Evolutionary conservation across 2,113 vertebrate species (phyloP).

Genomic region (Vulpes lagopus): DNA sequence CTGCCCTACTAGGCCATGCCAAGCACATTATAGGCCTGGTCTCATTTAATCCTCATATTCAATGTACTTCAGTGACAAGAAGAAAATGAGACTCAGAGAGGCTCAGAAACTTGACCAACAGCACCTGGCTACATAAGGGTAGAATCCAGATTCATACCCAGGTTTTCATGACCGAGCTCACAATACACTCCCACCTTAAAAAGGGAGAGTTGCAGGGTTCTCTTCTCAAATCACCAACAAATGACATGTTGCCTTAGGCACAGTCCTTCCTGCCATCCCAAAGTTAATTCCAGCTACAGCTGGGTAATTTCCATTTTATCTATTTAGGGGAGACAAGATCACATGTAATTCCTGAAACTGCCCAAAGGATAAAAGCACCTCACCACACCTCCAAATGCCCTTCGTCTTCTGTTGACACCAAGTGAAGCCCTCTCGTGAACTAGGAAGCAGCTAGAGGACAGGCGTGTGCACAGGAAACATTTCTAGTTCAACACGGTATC

Average conservation of each 20-base stretch:
- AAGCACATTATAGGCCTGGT: neutral
- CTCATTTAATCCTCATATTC: neutral
- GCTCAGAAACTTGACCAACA: neutral
- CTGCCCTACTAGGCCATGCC: neutral
- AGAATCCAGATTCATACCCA: neutral
- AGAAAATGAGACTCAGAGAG: neutral
- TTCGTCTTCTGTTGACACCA: neutral
- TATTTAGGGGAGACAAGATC: neutral
- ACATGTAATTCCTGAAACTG: neutral
- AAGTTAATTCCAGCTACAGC: neutral
- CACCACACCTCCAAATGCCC: neutral
- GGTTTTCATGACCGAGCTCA: neutral
- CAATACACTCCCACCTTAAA: neutral
- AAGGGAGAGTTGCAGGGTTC: neutral
- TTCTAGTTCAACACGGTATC: neutral
- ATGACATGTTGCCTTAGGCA: neutral
- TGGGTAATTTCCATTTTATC: neutral
- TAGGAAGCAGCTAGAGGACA: neutral
- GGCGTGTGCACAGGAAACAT: neutral
- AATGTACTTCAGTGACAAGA: neutral
- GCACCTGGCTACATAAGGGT: neutral
- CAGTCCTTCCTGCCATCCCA: neutral
- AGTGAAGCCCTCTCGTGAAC: neutral
- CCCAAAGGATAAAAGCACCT: neutral
- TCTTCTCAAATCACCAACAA: neutral